phyloP scores from a whole-genome alignment of 2,888 invertebrate genomes.

The Drosophila neutralis region DNA sequence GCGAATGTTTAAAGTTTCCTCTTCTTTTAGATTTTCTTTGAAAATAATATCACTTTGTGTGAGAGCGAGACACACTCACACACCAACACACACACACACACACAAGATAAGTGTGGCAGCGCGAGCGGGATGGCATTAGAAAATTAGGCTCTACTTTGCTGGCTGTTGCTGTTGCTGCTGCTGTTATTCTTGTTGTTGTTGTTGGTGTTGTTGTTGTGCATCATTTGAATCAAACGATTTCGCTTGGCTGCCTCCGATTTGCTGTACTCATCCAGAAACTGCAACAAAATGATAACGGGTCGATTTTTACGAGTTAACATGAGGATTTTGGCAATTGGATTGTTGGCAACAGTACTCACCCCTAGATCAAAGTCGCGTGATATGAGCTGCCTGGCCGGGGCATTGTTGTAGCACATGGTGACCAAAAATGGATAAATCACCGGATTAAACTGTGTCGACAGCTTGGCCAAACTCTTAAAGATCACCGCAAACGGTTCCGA shows the following conservation, averaged over 20 bases:
- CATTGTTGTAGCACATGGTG: constrained; percentile 83
- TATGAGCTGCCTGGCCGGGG: constrained; percentile 82
- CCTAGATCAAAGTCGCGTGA: constrained; percentile 83
- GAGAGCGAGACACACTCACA: constrained; percentile 21
- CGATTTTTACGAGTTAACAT: constrained; percentile 2
- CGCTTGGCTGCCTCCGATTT: constrained; percentile 84
- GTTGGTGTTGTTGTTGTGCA: constrained; percentile 45
- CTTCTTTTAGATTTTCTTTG: constrained; percentile 67
- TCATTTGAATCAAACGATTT: constrained; percentile 81
- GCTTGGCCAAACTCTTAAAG: constrained; percentile 84
- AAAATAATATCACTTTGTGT: constrained; percentile 75
- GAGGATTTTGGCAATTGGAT: not conserved
- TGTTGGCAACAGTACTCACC: constrained; percentile 68
- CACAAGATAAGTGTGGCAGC: constrained; percentile 17
- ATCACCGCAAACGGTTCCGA: constrained; percentile 84
- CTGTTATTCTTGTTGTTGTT: constrained; percentile 28
- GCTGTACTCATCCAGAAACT: constrained; percentile 84
- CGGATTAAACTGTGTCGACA: constrained; percentile 83
- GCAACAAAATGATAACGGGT: constrained; percentile 8
- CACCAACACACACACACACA: constrained; percentile 15
- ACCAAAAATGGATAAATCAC: constrained; percentile 85
- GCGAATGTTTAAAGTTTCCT: constrained; percentile 68
- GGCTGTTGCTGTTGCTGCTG: constrained; percentile 19
- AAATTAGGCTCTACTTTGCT: constrained; percentile 13
- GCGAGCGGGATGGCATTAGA: constrained; percentile 1